Evolutionary conservation across 2,797 vertebrate species (phyloP).

Genomic region (Platyrinchus mystaceus): DNA sequence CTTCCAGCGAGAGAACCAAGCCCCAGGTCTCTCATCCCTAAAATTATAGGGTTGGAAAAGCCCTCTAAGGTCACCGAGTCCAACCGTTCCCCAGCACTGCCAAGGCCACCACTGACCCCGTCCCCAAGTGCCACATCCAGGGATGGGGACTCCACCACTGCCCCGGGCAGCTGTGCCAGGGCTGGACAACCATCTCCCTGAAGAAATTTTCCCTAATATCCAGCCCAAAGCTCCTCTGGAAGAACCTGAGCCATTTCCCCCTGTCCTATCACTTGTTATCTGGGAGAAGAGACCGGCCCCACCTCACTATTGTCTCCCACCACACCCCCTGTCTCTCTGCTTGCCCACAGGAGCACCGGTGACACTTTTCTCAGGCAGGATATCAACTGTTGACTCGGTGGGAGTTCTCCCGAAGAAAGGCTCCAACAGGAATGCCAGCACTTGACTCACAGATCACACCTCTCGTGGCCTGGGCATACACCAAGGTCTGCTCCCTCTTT

Average conservation of each 20-base stretch:
- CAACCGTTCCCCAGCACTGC: neutral
- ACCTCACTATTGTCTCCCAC: neutral
- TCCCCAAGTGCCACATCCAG: neutral
- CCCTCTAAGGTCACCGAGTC: neutral
- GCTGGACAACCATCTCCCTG: neutral
- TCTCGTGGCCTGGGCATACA: neutral
- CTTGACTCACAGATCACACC: neutral
- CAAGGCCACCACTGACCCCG: neutral
- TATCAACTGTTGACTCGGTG: neutral
- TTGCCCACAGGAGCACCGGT: rapidly evolving
- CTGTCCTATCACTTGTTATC: neutral
- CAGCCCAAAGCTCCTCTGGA: neutral
- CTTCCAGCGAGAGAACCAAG: neutral
- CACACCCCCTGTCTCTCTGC: rapidly evolving
- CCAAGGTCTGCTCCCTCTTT: neutral
- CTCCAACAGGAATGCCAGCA: neutral
- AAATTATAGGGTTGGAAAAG: neutral
- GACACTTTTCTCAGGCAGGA: neutral
- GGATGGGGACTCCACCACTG: neutral
- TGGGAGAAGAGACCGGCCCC: neutral
- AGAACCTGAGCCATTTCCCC: neutral
- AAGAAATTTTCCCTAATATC: neutral
- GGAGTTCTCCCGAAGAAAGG: neutral
- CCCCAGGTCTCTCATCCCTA: neutral
- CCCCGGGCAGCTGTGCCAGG: neutral